Base-by-base conservation (phyloP, 2,113 vertebrate genomes). In the Hydropotes inermis region DNA sequence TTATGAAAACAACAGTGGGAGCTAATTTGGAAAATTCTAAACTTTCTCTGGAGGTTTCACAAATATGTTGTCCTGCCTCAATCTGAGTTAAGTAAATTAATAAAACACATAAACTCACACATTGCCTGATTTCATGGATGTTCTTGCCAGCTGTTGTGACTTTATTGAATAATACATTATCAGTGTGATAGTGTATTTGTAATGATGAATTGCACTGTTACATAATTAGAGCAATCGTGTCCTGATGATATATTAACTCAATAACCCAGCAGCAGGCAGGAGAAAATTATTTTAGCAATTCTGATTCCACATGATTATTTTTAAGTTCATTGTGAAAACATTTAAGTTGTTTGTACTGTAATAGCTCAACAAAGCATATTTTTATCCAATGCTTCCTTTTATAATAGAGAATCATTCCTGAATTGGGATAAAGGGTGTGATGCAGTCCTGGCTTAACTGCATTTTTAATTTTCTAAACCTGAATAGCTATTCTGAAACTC, bases 81-180 rank as follows among this genome's bases (percentile, higher is more conserved):
- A 83, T 92, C 85, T 83, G 54, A 95, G 76, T 36, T 95, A 55
- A 95, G 58, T 88, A 92, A 94, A 92, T 96, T 92, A 96, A 97
- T 91, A 89, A 96, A 98, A 94, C 36, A 89, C 16, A 79, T 94
- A 88, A 96, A 95, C n/a, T 87, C 64, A 95, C 16, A 81, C 19
- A 70, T 58, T 95, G 78, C 58, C 47, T 97, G 85, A 70, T 88
- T 90, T 27, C 14, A 52, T 97, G 64, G 17, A 36, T 89, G n/a
- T 67, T 95, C 55, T 96, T 97, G 78, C 93, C 96, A 98, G 92
- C 85, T 97, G 94, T 85, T 97, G 67, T 70, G 15, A 82, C 33
- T 84, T 98, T 99, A 99, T 97, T 98, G 98, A 98, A 97, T 97
- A 98, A 99, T 98, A 93, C 5, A 98, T 99, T 98, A 98, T 94